These are phyloP conservation scores for Slavum lentiscoides DNA, from an alignment of 2,888 invertebrate genomes.

Conservation along the genomic window DNA sequence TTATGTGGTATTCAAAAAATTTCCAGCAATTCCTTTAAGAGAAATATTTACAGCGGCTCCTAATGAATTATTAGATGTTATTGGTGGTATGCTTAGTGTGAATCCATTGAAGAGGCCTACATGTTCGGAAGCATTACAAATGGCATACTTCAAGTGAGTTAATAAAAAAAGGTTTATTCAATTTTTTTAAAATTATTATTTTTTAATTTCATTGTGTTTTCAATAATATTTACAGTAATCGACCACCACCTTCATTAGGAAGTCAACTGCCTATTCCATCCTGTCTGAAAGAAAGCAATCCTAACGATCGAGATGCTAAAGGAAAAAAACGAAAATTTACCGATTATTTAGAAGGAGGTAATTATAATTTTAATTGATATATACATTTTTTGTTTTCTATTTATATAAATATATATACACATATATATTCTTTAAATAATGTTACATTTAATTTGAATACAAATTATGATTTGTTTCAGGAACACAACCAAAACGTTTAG, in stretches of 20 bases:
- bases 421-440: background rate
- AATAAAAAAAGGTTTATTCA: background rate
- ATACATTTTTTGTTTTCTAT: background rate
- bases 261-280: constrained; percentile 80
- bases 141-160: constrained; percentile 79
- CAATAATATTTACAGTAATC: constrained; percentile 65
- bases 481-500: constrained; percentile 52
- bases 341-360: constrained; percentile 70
- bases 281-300: constrained; percentile 63
- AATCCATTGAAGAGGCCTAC: constrained; percentile 82
- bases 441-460: constrained; percentile 37
- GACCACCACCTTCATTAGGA: constrained; percentile 84
- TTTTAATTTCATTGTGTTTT: background rate
- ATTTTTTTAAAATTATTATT: background rate
- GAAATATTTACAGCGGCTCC: constrained; percentile 95
- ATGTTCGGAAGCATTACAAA: constrained; percentile 81
- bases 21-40: constrained; percentile 79
- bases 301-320: constrained; percentile 68
- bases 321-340: constrained; percentile 77
- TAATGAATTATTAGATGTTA: constrained; percentile 83
- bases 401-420: background rate
- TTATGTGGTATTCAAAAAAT: constrained; percentile 88
- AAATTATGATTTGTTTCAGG: constrained; percentile 49
- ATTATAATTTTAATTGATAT: constrained; percentile 44
- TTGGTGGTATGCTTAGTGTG: constrained; percentile 76